Percentiles rank a stretch among this genome's conserved stretches.
These are phyloP conservation scores for Unio pictorum DNA, from an alignment of 2,888 invertebrate species.

Conservation along the genomic window DNA sequence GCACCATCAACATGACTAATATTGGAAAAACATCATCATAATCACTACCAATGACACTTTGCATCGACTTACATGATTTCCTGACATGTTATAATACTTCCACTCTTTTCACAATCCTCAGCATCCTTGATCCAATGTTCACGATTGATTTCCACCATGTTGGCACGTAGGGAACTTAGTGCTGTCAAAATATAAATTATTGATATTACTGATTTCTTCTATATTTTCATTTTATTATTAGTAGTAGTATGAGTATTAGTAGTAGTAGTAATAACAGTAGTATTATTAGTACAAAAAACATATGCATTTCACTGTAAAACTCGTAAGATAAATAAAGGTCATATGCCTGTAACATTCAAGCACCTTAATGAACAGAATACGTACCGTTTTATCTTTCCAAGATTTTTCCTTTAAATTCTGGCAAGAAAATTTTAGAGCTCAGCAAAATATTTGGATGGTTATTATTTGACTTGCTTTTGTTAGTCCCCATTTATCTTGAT, in stretches of 20 bases:
- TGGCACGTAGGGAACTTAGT: conserved; percentile 87
- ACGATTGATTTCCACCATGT: conserved; percentile 98
- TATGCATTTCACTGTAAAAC: too few relatives aligned
- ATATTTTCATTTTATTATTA: neutral
- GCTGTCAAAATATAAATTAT: conserved; percentile 65
- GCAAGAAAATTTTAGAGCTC: too few relatives aligned
- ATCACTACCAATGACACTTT: neutral
- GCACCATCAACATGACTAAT: neutral
- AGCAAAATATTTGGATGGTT: too few relatives aligned
- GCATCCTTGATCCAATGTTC: conserved; percentile 99
- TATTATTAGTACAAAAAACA: too few relatives aligned
- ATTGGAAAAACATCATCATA: neutral
- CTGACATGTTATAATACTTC: conserved; percentile 93
- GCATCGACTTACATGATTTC: conserved; percentile 76
- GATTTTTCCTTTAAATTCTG: too few relatives aligned
- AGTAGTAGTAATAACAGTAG: neutral
- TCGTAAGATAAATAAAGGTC: too few relatives aligned
- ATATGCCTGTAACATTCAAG: too few relatives aligned
- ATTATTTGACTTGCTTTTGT: too few relatives aligned
- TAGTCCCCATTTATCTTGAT: too few relatives aligned
- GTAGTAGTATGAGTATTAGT: too few relatives aligned
- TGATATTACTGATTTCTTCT: neutral
- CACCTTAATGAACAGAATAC: too few relatives aligned
- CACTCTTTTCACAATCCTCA: conserved; percentile 96
- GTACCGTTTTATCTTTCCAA: too few relatives aligned